Evolutionary conservation across 2,888 invertebrate genomes (phyloP).

Genomic region (Cartodere bifasciata): DNA sequence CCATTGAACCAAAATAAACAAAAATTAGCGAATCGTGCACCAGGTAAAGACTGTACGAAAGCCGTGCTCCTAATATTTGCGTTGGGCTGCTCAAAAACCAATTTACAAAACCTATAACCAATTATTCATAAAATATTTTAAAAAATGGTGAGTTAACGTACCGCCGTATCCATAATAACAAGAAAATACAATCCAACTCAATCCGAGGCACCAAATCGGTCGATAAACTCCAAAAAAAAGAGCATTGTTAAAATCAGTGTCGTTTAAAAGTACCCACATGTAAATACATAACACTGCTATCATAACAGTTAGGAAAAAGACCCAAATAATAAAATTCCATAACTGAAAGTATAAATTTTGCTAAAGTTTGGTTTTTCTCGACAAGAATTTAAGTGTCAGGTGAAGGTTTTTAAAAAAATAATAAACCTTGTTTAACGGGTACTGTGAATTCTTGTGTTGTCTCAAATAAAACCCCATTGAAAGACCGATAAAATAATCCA

Average conservation of each 20-base stretch:
- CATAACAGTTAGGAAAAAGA: slow-evolving; percentile 11
- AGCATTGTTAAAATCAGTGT: slow-evolving; percentile 5
- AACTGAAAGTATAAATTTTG: slow-evolving; percentile 1
- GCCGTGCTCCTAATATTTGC: slow-evolving; percentile 40
- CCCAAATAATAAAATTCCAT: slow-evolving; percentile 14
- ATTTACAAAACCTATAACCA: slow-evolving; percentile 36
- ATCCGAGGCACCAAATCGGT: slow-evolving; percentile 15
- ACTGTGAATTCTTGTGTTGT: slow-evolving; percentile 14
- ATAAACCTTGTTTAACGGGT: slow-evolving; percentile 10
- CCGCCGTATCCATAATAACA: slow-evolving; percentile 18
- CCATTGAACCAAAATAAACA: too few species aligned
- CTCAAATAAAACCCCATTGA: slow-evolving; percentile 18
- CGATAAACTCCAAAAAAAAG: slow-evolving; percentile 12
- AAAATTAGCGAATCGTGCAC: slow-evolving; percentile 36
- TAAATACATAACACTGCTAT: slow-evolving; percentile 8
- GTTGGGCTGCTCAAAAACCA: slow-evolving; percentile 38
- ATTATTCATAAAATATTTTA: too few species aligned
- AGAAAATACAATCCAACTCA: slow-evolving; percentile 18
- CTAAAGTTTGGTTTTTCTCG: neutral
- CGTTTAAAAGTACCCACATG: slow-evolving; percentile 10
- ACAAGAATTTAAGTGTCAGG: neutral
- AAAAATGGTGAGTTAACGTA: slow-evolving; percentile 9
- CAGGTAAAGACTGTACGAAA: slow-evolving; percentile 44
- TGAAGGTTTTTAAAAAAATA: neutral
- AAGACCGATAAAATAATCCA: slow-evolving; percentile 18